Percentiles rank a stretch among this genome's conserved stretches.
phyloP scores from a whole-genome alignment of 2,113 vertebrate species.

The Lagopus leucura region DNA sequence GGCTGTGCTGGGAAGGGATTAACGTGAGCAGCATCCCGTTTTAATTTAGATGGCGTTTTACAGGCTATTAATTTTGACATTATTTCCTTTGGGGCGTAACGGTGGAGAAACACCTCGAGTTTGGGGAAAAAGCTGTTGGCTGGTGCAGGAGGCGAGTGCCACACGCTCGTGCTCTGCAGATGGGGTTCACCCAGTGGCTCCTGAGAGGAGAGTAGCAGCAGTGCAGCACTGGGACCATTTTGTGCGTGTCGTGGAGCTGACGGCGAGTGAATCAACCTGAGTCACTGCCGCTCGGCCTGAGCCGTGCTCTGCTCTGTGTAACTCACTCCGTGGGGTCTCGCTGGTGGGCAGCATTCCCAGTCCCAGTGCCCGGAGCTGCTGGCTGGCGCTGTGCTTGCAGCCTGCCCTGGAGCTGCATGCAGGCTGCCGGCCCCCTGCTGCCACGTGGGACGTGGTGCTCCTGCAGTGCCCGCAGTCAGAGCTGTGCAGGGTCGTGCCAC shows the following conservation, averaged over 20 bases:
- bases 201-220: not conserved
- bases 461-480: not conserved
- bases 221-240: accelerated
- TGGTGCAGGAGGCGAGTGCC: accelerated
- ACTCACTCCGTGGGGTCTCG: not conserved
- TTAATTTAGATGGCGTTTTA: not conserved
- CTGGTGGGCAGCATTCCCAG: not conserved
- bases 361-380: too few species aligned
- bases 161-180: accelerated
- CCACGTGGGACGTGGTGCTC: too few species aligned
- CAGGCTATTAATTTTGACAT: not conserved
- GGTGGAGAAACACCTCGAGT: not conserved
- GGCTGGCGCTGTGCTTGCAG: not conserved
- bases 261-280: not conserved
- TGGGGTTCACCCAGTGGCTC: accelerated
- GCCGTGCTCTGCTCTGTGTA: not conserved
- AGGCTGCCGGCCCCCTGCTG: too few species aligned
- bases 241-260: accelerated
- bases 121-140: not conserved
- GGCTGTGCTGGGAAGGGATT: not conserved
- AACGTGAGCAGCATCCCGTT: not conserved
- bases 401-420: not conserved
- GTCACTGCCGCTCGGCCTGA: not conserved
- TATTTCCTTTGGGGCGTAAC: not conserved
- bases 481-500: accelerated